Evolutionary conservation across 92 coral and sea anemone genomes (phyloP).

Genomic region (Anthopleura xanthogrammica): DNA sequence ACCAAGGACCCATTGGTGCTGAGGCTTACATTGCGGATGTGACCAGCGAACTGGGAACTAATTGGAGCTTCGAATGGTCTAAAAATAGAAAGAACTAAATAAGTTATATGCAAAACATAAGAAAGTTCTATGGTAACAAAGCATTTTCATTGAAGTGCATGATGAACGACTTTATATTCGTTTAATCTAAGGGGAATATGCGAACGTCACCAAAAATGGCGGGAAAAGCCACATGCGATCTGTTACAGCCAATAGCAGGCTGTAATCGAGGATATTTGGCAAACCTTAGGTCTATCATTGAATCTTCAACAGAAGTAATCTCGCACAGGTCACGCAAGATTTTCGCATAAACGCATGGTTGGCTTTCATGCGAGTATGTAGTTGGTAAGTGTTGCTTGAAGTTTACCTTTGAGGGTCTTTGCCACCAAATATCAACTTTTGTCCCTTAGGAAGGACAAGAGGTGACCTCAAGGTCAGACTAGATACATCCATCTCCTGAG

Average conservation of each 20-base stretch:
- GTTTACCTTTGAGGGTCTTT: constrained; percentile 75
- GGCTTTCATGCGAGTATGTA: no score
- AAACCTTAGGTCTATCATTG: no score
- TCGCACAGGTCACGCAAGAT: no score
- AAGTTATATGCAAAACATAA: no score
- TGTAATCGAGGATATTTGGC: no score
- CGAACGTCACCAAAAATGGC: background rate
- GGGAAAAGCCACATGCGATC: background rate
- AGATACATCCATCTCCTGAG: constrained; percentile 50
- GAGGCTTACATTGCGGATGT: constrained; percentile 55
- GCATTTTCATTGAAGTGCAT: no score
- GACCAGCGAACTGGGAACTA: constrained; percentile 66
- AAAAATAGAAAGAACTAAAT: background rate
- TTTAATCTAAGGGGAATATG: background rate
- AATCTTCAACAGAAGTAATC: no score
- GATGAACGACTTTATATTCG: background rate
- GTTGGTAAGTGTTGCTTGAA: background rate
- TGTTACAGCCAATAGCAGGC: no score
- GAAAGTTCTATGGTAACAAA: no score
- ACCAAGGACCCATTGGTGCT: constrained; percentile 42
- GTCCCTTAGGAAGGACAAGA: constrained; percentile 49
- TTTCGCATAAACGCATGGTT: no score
- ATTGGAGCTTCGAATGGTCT: constrained; percentile 58
- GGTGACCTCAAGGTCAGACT: constrained; percentile 38
- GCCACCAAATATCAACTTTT: constrained; percentile 79